These are phyloP conservation scores for Zelleria hepariella DNA, from an alignment of 2,888 invertebrate genomes.

Conservation along the genomic window DNA sequence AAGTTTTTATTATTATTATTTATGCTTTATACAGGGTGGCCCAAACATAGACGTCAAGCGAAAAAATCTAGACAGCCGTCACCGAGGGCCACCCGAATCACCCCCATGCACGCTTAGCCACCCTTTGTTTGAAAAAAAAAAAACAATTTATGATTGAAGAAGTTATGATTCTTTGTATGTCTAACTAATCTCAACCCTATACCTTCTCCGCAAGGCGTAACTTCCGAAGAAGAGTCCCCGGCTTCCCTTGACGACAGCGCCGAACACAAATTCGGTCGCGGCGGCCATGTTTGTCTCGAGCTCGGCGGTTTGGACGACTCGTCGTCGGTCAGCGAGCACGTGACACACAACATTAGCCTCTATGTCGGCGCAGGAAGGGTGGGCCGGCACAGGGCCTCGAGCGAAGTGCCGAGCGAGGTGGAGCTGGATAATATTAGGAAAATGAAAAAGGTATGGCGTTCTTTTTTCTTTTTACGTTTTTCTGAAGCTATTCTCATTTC, in stretches of 20 bases:
- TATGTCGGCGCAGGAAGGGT: constrained; percentile 37
- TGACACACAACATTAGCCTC: constrained; percentile 59
- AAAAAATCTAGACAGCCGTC: no score
- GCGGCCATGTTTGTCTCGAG: constrained; percentile 61
- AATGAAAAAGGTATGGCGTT: constrained; percentile 86
- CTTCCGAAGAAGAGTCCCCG: background rate
- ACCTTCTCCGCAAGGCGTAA: background rate
- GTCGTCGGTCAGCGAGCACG: constrained; percentile 62
- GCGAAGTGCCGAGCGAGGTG: constrained; percentile 82
- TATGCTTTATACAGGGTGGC: no score
- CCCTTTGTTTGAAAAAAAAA: no score
- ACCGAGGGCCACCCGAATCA: no score
- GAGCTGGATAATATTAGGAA: constrained; percentile 88
- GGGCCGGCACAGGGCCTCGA: constrained; percentile 73
- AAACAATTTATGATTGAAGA: background rate
- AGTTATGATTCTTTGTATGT: background rate
- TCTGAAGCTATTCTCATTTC: no score
- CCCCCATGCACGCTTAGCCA: no score
- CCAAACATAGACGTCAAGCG: no score
- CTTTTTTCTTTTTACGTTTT: no score
- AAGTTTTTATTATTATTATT: no score
- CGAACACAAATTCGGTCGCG: constrained; percentile 24
- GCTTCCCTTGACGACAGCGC: constrained; percentile 18
- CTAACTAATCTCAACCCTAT: background rate
- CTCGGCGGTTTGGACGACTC: constrained; percentile 63